Conservation (phyloP, 2,888 invertebrate genomes). For the Omphaloscelis lunosa region DNA sequence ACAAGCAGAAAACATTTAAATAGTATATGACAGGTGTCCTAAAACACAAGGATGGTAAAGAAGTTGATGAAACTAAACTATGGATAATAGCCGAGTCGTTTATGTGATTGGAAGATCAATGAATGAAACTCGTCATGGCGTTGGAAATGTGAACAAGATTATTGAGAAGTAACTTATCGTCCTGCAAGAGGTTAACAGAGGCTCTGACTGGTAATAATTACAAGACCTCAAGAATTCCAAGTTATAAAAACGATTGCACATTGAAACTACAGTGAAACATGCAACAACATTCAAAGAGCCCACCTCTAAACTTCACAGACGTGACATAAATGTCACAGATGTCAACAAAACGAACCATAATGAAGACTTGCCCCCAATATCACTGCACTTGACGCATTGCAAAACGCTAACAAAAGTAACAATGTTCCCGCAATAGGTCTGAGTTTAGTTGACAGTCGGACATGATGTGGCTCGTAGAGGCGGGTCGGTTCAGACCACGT, state of each 20-base stretch:
- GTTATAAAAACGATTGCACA: neutral
- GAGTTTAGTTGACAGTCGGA: conserved; percentile 76
- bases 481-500: conserved; percentile 77
- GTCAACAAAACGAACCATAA: conserved; percentile 47
- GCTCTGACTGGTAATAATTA: neutral
- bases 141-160: neutral
- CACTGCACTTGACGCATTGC: conserved; percentile 51
- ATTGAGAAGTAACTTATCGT: neutral
- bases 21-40: neutral
- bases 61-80: neutral
- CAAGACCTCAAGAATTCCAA: neutral
- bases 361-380: conserved; percentile 51
- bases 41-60: neutral
- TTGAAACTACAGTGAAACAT: neutral
- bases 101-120: neutral
- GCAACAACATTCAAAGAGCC: neutral
- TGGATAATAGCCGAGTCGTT: neutral
- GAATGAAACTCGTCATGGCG: neutral
- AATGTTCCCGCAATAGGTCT: conserved; percentile 67
- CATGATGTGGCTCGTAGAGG: conserved; percentile 80
- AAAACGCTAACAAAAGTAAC: conserved; percentile 55
- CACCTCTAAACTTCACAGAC: conserved; percentile 18
- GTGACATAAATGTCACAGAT: conserved; percentile 37
- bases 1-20: neutral
- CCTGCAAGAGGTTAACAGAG: neutral